These are phyloP conservation scores for Prionchulus punctatus DNA, from an alignment of 2,888 invertebrate species.

Conservation along the genomic window DNA sequence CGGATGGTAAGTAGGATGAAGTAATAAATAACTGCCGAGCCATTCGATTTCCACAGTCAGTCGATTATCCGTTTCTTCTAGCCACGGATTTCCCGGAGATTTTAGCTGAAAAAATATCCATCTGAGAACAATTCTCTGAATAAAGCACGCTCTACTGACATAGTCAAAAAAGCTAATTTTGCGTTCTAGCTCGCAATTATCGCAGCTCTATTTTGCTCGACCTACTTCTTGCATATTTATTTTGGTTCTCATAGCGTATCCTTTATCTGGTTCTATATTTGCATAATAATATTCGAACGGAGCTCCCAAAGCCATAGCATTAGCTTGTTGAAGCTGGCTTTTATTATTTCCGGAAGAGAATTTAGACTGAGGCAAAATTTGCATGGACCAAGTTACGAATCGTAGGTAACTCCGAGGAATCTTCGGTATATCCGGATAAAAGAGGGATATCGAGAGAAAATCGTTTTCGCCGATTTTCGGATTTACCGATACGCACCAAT, in stretches of 20 bases:
- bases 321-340: neutral
- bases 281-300: slow-evolving; percentile 64
- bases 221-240: slow-evolving; percentile 54
- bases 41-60: slow-evolving; percentile 61
- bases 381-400: slow-evolving; percentile 29
- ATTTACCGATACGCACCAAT: neutral
- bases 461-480: neutral
- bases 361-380: slow-evolving; percentile 12
- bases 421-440: slow-evolving; percentile 55
- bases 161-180: no score
- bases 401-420: slow-evolving; percentile 59
- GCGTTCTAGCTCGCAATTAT: no score
- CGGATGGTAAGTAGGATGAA: slow-evolving; percentile 63
- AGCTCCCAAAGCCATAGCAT: slow-evolving; percentile 47
- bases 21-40: slow-evolving; percentile 61
- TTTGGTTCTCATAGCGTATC: slow-evolving; percentile 61
- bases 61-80: slow-evolving; percentile 5
- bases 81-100: no score
- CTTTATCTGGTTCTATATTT: slow-evolving; percentile 56
- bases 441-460: neutral
- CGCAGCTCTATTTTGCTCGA: no score
- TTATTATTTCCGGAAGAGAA: neutral
- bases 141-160: no score
- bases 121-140: no score
- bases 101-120: no score